Percentiles rank a stretch among this genome's conserved stretches.
phyloP scores from a whole-genome alignment of 1,140 invertebrate species.

The Micrasema longulum region DNA sequence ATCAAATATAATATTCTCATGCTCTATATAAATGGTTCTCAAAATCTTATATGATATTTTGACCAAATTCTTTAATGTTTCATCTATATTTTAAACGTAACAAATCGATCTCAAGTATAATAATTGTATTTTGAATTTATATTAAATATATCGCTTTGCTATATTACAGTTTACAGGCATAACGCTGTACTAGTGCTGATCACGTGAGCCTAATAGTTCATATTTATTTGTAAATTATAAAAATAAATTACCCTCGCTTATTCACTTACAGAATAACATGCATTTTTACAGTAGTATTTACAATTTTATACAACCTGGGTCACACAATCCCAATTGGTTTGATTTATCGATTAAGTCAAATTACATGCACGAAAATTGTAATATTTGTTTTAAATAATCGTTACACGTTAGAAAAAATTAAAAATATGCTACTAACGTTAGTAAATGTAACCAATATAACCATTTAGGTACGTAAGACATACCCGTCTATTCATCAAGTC shows the following conservation, averaged over 20 bases:
- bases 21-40: no score
- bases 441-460: not conserved
- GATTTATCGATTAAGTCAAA: no score
- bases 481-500: no score
- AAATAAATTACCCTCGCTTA: slow-evolving; percentile 50
- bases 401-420: slow-evolving; percentile 6
- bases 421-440: not conserved
- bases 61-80: not conserved
- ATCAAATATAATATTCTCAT: no score
- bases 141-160: slow-evolving; percentile 23
- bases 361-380: no score
- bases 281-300: slow-evolving; percentile 24
- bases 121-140: not conserved
- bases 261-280: slow-evolving; percentile 28
- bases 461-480: no score
- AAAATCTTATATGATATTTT: not conserved
- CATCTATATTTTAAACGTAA: slow-evolving; percentile 25
- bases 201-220: slow-evolving; percentile 18
- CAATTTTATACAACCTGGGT: no score
- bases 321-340: no score
- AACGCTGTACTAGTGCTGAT: not conserved
- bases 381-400: not conserved
- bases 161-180: not conserved
- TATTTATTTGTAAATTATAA: slow-evolving; percentile 50
- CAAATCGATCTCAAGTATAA: slow-evolving; percentile 17